phyloP scores from a whole-genome alignment of 2,888 invertebrate genomes.

The Cephus pygmeus region DNA sequence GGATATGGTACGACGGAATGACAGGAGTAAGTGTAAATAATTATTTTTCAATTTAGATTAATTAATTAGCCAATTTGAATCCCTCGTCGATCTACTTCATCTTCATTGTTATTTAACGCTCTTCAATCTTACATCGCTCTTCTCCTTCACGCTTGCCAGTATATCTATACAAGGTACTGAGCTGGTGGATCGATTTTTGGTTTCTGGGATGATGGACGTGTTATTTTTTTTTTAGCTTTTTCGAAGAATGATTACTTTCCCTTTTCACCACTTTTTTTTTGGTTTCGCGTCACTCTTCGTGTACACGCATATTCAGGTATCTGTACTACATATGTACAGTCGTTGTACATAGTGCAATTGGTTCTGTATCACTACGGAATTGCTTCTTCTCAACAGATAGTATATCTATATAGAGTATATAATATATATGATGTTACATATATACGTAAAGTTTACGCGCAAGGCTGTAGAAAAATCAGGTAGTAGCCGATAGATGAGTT shows the following conservation, averaged over 20 bases:
- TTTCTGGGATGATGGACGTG: background rate
- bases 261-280: background rate
- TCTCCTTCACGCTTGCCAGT: background rate
- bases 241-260: background rate
- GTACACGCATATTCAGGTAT: background rate
- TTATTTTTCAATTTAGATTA: background rate
- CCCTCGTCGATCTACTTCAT: background rate
- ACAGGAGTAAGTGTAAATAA: background rate
- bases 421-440: background rate
- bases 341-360: background rate
- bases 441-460: background rate
- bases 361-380: background rate
- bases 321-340: background rate
- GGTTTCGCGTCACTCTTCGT: background rate
- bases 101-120: background rate
- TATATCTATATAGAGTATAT: background rate
- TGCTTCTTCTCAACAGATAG: background rate
- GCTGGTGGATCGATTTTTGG: background rate
- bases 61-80: background rate
- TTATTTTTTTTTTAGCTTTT: background rate
- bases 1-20: conserved; percentile 14
- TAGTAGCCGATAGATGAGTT: background rate
- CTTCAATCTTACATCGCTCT: background rate
- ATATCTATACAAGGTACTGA: background rate
- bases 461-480: background rate